Evolutionary conservation across 1,140 invertebrate species (phyloP), one percentile per base, ranked within the genome.

Genomic region (Heliconius hewitsoni): DNA sequence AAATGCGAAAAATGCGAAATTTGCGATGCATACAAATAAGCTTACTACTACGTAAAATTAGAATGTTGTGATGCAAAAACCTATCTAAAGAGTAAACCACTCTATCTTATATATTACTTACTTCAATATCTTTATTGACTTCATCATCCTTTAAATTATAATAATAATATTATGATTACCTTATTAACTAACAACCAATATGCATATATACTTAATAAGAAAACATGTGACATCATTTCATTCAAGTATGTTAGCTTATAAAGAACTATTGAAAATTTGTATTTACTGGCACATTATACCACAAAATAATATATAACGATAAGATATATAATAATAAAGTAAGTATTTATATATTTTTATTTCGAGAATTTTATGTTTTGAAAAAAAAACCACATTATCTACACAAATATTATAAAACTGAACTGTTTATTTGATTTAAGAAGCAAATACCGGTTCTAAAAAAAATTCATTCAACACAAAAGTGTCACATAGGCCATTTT

Each of bases 161-260:
- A 60, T n/a, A 23, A 19, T n/a, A 60, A 23, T 60, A 60, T 11
- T 57, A 27, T 60, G 0, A 11, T 60, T 23, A 23, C 8, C n/a
- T 23, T 23, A 60, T 60, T 60, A 19, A 60, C 55, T 60, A 19
- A 60, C n/a, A 60, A 11, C 8, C n/a, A 23, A 23, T 60, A 23
- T 60, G 8, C 11, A 9, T 23, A 60, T 8, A 23, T 60, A 19
- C 23, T 9, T 23, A 8, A 57, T 57, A 9, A 57, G 2, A 57
- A n/a, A 57, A n/a, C 55, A n/a, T 57, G 55, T 57, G n/a, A 57
- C n/a, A 23, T 57, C n/a, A 57, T 23, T 57, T 57, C 55, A 57
- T 23, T 57, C 55, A 57, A 57, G n/a, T 57, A 23, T 18, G 18
- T 52, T 18, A 8, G n/a, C n/a, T 57, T 57, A 57, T 57, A 46